Conservation (phyloP, 2,797 vertebrate genomes). For the Pogoniulus pusillus region DNA sequence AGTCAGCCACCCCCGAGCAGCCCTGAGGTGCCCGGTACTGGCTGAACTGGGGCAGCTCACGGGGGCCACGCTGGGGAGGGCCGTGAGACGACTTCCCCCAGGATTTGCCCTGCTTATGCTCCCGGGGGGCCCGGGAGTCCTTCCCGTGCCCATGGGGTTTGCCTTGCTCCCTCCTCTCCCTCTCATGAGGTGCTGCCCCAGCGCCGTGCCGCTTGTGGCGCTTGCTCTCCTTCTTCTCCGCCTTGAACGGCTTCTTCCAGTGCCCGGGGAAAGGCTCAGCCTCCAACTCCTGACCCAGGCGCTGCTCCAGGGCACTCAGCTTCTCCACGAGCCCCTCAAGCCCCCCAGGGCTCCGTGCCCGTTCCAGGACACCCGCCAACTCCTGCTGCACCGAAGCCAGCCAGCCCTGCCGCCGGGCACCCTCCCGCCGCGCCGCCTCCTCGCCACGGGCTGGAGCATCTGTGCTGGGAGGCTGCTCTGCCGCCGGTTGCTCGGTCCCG, state of each 20-base stretch:
- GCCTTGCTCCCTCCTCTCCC: neutral
- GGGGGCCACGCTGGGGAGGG: neutral
- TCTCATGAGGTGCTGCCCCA: neutral
- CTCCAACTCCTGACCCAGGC: constrained; percentile 65
- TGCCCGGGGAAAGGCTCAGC: neutral
- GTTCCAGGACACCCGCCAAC: constrained; percentile 25
- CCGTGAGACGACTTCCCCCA: neutral
- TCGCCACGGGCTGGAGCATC: neutral
- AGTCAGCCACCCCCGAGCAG: constrained; percentile 77
- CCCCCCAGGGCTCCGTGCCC: neutral
- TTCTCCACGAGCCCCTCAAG: constrained; percentile 28
- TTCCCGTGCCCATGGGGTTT: constrained; percentile 26
- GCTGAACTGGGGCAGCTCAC: constrained; percentile 46
- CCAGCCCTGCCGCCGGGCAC: neutral
- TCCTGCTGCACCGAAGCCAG: constrained; percentile 49
- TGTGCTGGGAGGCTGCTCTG: neutral
- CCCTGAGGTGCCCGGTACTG: constrained; percentile 69
- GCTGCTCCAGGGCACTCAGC: constrained; percentile 47
- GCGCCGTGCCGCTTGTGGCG: neutral
- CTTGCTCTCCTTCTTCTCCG: constrained; percentile 19
- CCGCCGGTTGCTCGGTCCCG: constrained; percentile 61
- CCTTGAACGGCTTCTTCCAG: neutral
- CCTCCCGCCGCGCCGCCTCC: neutral
- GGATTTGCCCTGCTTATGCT: neutral
- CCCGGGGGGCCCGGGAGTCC: neutral